Evolutionary conservation across 2,113 vertebrate genomes (phyloP), one percentile per base, ranked within the genome.

Genomic region (Xiphias gladius): DNA sequence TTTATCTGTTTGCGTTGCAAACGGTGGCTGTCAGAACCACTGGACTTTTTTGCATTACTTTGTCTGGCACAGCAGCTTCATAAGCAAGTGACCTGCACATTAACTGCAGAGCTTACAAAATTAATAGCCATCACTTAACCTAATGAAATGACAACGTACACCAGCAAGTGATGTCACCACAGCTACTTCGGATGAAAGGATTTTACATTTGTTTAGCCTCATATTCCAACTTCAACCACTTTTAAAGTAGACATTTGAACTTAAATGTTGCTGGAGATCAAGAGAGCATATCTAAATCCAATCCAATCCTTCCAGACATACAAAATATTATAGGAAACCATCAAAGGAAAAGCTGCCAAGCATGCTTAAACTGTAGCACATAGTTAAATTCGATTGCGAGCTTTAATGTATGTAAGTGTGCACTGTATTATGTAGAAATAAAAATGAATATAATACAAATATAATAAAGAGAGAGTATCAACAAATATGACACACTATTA

Each of bases 71-170:
- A 8, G 35, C 26, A 22, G 35, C 20, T 7, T 65, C 22, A 63
- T 14, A 59, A 46, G 8, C 3, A 0, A 57, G 41, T 72, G 62
- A 62, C 76, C 76, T 64, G 20, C 5, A 14, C 68, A 37, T 63
- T 41, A 72, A 76, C 58, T 70, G 65, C 52, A 13, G 8, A 62
- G 43, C 54, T 46, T 26, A 43, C 14, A 75, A 69, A 57, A 72
- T 37, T 48, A 26, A 61, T 22, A 35, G 9, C 11, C 13, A 2
- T 43, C 13, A 43, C 8, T 26, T 74, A 39, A 41, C 8, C 5
- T 72, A 69, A 73, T 82, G 61, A 76, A 43, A 63, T 37, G 24
- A 48, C 32, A 13, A 28, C 20, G 1, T 39, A 48, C 10, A 35
- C 62, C 67, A 83, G 26, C 4, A 68, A 67, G 61, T 2, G 2